phyloP scores from a whole-genome alignment of 2,888 invertebrate species.

The Agrilus biguttatus region DNA sequence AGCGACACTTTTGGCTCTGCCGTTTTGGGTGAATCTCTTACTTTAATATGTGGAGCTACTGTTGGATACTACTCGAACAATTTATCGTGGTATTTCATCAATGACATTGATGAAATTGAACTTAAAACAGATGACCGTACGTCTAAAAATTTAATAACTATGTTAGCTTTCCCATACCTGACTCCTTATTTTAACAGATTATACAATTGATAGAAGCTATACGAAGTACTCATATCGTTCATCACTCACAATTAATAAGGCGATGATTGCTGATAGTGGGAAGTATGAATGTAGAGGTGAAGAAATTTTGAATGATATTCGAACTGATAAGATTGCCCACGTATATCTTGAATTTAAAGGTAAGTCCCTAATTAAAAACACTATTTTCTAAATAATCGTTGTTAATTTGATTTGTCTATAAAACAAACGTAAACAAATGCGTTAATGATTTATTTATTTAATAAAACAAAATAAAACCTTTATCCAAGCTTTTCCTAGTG shows the following conservation, averaged over 20 bases:
- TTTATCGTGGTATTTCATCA: conserved; percentile 34
- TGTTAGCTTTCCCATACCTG: conserved; percentile 6
- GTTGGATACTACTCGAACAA: conserved; percentile 35
- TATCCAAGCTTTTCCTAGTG: no score
- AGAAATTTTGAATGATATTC: background rate
- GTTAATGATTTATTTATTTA: no score
- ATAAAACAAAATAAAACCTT: no score
- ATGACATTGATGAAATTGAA: background rate
- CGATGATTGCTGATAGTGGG: conserved; percentile 19
- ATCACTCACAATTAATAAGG: conserved; percentile 22
- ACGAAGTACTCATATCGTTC: conserved; percentile 26
- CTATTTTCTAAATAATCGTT: no score
- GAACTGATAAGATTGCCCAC: background rate
- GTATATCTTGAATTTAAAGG: conserved; percentile 5
- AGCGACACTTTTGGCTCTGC: conserved; percentile 24
- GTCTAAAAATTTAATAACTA: background rate
- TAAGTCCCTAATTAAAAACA: conserved; percentile 13
- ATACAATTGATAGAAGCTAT: conserved; percentile 8
- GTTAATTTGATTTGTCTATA: no score
- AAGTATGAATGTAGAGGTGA: conserved; percentile 20
- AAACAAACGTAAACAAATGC: no score
- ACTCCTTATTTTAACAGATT: conserved; percentile 10
- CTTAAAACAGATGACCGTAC: conserved; percentile 4
- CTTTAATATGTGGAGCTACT: conserved; percentile 43
- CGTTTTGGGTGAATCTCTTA: conserved; percentile 36